phyloP scores from a whole-genome alignment of 2,797 vertebrate species.

The Harpagifer antarcticus region DNA sequence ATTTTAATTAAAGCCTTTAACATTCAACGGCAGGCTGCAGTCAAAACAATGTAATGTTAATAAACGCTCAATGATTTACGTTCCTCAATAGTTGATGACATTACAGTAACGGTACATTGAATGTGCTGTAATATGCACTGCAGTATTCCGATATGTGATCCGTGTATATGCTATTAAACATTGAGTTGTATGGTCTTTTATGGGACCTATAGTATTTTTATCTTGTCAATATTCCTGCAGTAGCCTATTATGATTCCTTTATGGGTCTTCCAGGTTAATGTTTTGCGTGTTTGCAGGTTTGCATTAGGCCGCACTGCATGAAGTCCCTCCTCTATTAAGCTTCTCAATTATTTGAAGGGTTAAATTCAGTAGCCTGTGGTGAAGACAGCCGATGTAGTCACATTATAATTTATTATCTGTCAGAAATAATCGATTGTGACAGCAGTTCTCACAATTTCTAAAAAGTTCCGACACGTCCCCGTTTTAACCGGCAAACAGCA shows the following conservation, averaged over 20 bases:
- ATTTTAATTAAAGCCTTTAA: neutral
- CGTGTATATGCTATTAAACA: neutral
- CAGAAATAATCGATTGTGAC: slow-evolving; percentile 33
- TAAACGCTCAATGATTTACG: neutral
- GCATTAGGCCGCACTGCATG: slow-evolving; percentile 29
- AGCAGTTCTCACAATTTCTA: slow-evolving; percentile 22
- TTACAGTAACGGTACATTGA: neutral
- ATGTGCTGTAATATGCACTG: neutral
- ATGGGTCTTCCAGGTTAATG: neutral
- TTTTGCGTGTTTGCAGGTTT: neutral
- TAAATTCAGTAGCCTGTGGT: slow-evolving; percentile 1
- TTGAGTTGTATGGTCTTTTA: neutral
- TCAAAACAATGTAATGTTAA: neutral
- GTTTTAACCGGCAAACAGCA: neutral
- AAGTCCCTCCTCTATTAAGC: neutral
- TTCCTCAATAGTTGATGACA: neutral
- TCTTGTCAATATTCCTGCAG: neutral
- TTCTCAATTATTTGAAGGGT: slow-evolving; percentile 14
- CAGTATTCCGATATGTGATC: neutral
- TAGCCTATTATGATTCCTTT: neutral
- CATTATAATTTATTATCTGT: slow-evolving; percentile 21
- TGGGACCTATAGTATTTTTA: neutral
- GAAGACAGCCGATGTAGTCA: slow-evolving; percentile 8
- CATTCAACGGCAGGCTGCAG: neutral
- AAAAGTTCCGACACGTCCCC: slow-evolving; percentile 25